Base-by-base conservation (phyloP, 2,797 vertebrate genomes). In the Nyctalus aviator region DNA sequence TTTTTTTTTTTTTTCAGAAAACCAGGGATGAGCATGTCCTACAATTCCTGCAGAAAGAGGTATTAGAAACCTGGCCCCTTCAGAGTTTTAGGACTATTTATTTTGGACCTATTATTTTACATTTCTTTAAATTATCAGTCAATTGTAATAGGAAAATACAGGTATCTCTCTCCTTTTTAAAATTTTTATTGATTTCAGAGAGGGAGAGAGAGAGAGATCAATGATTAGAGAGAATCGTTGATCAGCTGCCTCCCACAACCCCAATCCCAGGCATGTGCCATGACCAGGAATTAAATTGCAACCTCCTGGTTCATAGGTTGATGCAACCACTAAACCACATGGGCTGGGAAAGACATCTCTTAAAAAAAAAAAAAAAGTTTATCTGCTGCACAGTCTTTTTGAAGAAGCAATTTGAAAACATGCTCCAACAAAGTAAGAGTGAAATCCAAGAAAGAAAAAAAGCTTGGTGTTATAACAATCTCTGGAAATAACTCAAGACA, bases 331-430 rank as follows among this genome's bases (percentile, higher is more conserved):
- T 30, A 30, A 62, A 13, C 25, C 12, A 62, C 13, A 7, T 62
- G 27, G 59, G 27, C 27, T 5, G 5, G 59, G 27, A 6, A 62
- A 62, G 27, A 86, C 46, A 76, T 81, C 50, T 79, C 86, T 88
- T 41, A 57, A 75, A 90, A 59, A 27, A 57, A 25, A 25, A 25
- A 76, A 77, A 75, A 94, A 87, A 73, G 35, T 82, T 90, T 92
- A 90, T 46, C 62, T 95, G 77, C 82, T 90, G 84, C 46, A 87
- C 78, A 88, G 20, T 3, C 53, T 94, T 92, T 84, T 37, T 64
- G 85, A 91, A 62, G 87, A 95, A 91, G 79, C 91, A 89, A 91
- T 81, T 87, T 96, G 91, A 97, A 90, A 89, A 95, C 92, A 68
- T 48, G 76, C 8, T 94, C 35, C 86, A 91, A 96, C 88, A 93